Base-by-base conservation (phyloP, 1,140 invertebrate genomes). In the Eufriesea mexicana region DNA sequence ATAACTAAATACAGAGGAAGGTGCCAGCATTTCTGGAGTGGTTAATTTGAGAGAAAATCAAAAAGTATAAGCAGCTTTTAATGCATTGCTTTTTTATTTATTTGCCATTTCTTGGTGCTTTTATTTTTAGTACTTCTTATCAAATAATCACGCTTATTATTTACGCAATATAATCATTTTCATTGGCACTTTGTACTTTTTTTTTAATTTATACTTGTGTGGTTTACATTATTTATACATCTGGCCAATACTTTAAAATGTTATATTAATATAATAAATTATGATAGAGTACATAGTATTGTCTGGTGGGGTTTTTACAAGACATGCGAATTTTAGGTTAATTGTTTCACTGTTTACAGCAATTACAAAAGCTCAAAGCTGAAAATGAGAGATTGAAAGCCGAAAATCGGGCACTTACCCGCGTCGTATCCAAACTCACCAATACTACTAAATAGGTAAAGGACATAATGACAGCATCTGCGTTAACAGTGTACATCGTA, bases 321-420 rank as follows among this genome's bases (percentile, higher is more conserved):
- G 75, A 79, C 47, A 82, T 66, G 51, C 82, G 84, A 89, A 86
- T 90, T 90, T 91, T 92, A 90, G 93, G 93, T 93, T 94, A 94
- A 94, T 93, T 87, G 86, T 94, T 94, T 94, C 91, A 94, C 94
- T 95, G 94, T 96, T 96, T 98, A 95, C 98, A 99, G 98, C 98
- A 98, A 97, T 97, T 98, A 95, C 97, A 98, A 97, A 98, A 98
- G 95, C 96, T 98, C 96, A 98, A 98, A 97, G 97, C 97, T 95
- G 98, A 99, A 96, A 98, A 98, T 96, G 98, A 98, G 96, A 97
- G 97, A 96, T 96, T 98, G 96, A 97, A 97, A 96, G 97, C 98
- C 94, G 98, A 99, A 96, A 99, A 99, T 96, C 96, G 97, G 95
- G 98, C 98, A 95, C 96, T 98, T 94, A 98, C 98, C 94, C 96